Evolutionary conservation across 2,113 vertebrate species (phyloP).

Genomic region (Microtus richardsoni): DNA sequence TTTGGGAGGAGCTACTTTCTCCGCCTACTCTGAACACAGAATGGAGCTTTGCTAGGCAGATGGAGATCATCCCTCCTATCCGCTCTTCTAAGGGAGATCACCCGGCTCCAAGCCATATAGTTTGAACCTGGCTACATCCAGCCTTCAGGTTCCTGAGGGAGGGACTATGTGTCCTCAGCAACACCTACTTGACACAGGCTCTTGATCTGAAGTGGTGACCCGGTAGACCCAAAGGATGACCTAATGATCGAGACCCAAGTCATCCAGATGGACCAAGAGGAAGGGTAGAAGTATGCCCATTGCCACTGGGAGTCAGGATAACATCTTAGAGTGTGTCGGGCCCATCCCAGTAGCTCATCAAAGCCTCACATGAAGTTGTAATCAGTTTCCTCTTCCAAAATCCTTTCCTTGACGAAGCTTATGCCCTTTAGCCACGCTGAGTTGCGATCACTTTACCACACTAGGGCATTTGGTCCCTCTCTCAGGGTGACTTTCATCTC

Average conservation of each 20-base stretch:
- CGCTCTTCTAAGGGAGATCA: not conserved
- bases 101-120: not conserved
- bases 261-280: not conserved
- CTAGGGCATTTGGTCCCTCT: not conserved
- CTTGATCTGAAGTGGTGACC: not conserved
- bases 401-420: not conserved
- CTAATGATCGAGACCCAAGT: not conserved
- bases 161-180: not conserved
- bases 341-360: not conserved
- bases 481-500: too few relatives aligned
- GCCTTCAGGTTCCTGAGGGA: not conserved
- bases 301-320: not conserved
- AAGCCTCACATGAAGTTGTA: not conserved
- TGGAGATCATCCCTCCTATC: not conserved
- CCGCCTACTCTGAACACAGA: accelerated
- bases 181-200: too few relatives aligned
- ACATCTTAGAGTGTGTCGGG: not conserved
- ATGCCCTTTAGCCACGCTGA: not conserved
- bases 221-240: not conserved
- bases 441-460: accelerated
- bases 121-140: not conserved
- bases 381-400: not conserved
- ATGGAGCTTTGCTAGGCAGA: not conserved
- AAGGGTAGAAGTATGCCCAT: not conserved
- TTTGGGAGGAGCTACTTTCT: not conserved